Evolutionary conservation across 2,888 invertebrate species (phyloP), one percentile per base, ranked within the genome.

Genomic region (Cinara cedri): DNA sequence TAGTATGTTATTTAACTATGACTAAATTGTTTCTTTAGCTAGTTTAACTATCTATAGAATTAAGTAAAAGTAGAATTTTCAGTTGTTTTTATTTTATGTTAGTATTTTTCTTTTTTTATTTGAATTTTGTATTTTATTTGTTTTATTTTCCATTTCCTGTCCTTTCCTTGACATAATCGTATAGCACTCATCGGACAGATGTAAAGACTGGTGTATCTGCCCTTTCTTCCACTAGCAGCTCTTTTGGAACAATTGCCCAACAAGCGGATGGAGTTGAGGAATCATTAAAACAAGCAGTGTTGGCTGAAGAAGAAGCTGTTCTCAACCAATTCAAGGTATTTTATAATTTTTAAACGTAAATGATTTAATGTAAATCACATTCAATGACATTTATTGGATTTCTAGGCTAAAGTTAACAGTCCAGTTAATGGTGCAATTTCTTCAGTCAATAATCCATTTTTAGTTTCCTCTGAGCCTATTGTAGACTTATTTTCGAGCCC

Each of bases 281-380:
- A 85, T 91, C 91, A 80, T 88, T 96, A 81, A 91, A 92, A 85
- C 91, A 93, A 84, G 93, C 95, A 86, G 94, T 92, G 55, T 87
- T 99, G 81, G 97, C 97, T 44, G 97, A 98, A 85, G 98, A 99
- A 86, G 97, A 97, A 86, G 96, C 96, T 42, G 94, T 94, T 80
- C 92, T 98, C 90, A 96, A 94, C 87, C 94, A 95, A 87, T 94
- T 96, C 86, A 97, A 97, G 92, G 97, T 95, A 86, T 16, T 26
- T 16, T 24, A 34, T 34, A 34, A 4, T 34, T 34, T 34, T 34
- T 34, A 34, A 4, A 34, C 6, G 6, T 34, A 34, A 4, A 34
- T 34, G 3, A 4, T 34, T 34, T 34, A 4, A 4, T 34, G 3
- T 4, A 4, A 68, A 3, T 54, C 8, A 11, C 46, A 68, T 49